Conservation (phyloP, 2,113 vertebrate genomes). For the Microcebus ravelobensis region DNA sequence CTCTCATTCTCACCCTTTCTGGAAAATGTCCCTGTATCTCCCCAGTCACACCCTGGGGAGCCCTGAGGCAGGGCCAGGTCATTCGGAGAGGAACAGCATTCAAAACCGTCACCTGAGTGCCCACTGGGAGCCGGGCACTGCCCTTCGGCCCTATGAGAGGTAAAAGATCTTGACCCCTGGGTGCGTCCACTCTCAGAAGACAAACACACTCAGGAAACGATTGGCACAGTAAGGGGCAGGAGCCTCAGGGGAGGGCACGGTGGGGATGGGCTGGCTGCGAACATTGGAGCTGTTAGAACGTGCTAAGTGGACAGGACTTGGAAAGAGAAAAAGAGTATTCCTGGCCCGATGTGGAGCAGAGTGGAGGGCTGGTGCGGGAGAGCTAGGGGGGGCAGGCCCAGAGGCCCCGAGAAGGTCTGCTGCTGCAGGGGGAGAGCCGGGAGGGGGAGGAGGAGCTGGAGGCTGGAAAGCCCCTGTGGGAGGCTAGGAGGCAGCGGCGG, state of each 20-base stretch:
- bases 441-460: background rate
- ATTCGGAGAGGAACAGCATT: background rate
- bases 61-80: background rate
- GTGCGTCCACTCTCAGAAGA: conserved; percentile 26
- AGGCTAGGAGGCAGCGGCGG: background rate
- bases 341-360: background rate
- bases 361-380: background rate
- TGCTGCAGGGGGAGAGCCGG: background rate
- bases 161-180: background rate
- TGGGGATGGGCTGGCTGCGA: background rate
- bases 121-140: background rate
- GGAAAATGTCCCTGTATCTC: background rate
- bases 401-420: background rate
- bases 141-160: background rate
- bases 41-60: background rate
- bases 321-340: background rate
- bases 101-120: background rate
- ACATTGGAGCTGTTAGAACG: background rate
- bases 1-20: background rate
- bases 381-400: background rate
- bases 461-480: background rate
- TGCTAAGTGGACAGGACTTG: background rate
- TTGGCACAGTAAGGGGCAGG: background rate
- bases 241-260: background rate
- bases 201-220: background rate